Evolutionary conservation across 1,140 invertebrate genomes (phyloP), one percentile per base, ranked within the genome.

Genomic region (Drosophila truncata): DNA sequence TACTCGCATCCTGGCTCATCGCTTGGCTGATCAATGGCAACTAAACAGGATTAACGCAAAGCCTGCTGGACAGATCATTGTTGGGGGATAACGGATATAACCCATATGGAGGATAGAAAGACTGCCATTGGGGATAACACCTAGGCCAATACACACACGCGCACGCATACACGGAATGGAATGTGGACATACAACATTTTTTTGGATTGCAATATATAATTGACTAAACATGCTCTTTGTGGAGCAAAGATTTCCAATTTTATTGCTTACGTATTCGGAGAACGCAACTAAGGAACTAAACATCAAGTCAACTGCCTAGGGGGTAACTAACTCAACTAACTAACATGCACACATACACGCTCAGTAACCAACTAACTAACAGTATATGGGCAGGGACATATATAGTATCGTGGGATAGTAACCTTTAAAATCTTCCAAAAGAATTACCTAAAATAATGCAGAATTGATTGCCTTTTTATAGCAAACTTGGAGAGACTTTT

Each of bases 1-100:
- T 90, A 85, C 78, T 91, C 72, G 86, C 86, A 82, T 91, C 83
- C 73, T 82, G 82, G 72, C 82, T 78, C 62, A 75, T 79, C 74
- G 42, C 44, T 64, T 64, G 47, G 65, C 62, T 55, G 25, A 60
- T 52, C 60, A 66, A n/a, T 58, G 41, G 65, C 54, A 71, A 58
- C 66, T 59, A 35, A 71, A 49, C 67, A 72, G 54, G 61, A 72
- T 42, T 41, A 73, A 50, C 35, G 20, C 25, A 69, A 67, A 55
- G 65, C 65, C 42, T 37, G 64, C 39, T 52, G 67, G 69, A 73
- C 66, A 69, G 63, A 66, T 67, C 57, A 49, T 67, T 29, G 57
- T 18, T 66, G 33, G 65, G 65, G 33, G 25, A 25, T 31, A 29
- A 46, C 42, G 62, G 42, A 18, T 66, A 18, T 66, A 35, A 44